These are phyloP conservation scores for Oxyura jamaicensis DNA, from an alignment of 2,113 vertebrate species.

Conservation along the genomic window DNA sequence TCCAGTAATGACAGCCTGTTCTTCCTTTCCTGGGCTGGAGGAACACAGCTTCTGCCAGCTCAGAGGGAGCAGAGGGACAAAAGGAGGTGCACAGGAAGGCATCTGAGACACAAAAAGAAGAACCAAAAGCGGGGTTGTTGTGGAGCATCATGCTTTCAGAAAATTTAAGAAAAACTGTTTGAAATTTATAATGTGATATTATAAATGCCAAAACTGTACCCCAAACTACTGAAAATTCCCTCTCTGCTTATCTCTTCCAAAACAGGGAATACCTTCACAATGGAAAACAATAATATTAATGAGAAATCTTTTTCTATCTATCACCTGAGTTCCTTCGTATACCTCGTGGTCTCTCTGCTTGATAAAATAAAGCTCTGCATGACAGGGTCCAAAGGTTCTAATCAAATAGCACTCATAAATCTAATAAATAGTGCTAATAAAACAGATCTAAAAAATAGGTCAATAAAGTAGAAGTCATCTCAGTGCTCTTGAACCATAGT, in stretches of 20 bases:
- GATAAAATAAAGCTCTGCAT: neutral
- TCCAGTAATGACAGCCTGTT: constrained; percentile 43
- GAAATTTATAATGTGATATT: neutral
- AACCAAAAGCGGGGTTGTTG: neutral
- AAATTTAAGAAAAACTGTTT: neutral
- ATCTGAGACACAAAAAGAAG: neutral
- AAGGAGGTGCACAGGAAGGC: neutral
- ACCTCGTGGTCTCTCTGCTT: neutral
- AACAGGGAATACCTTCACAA: neutral
- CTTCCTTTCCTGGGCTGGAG: constrained; percentile 18
- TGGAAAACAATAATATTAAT: neutral
- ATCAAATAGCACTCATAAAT: neutral
- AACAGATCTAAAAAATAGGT: neutral
- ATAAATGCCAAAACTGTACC: neutral
- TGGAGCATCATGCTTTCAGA: neutral
- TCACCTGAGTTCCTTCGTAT: neutral
- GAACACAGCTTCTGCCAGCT: constrained; percentile 34
- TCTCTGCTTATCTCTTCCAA: neutral
- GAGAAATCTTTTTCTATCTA: neutral
- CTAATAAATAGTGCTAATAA: neutral
- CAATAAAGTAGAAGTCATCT: neutral
- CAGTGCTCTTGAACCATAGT: neutral
- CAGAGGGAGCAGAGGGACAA: neutral
- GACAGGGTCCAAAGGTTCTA: neutral
- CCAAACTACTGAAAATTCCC: neutral